Percentiles rank a stretch among this genome's conserved stretches.
phyloP scores from a whole-genome alignment of 2,113 vertebrate species.

The Arvicanthis niloticus region DNA sequence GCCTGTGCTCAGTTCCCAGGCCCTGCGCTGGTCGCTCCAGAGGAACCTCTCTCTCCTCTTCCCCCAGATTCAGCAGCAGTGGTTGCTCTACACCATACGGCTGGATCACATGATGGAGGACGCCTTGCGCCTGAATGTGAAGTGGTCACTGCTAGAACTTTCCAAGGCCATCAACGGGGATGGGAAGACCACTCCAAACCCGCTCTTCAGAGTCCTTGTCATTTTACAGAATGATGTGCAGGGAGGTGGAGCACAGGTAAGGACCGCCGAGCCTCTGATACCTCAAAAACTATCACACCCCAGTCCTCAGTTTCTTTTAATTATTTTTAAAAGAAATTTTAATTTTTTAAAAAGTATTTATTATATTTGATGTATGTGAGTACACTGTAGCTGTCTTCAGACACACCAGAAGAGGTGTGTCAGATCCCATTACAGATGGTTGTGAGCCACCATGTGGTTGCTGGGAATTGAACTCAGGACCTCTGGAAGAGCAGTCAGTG shows the following conservation, averaged over 20 bases:
- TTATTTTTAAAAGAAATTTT: background rate
- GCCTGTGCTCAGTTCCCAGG: background rate
- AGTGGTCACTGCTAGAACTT: slow-evolving; percentile 91
- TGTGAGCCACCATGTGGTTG: too few species aligned
- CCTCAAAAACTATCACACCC: background rate
- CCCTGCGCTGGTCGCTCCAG: background rate
- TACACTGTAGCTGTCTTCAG: too few species aligned
- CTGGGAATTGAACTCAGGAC: too few species aligned
- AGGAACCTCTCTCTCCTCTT: background rate
- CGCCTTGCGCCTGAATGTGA: slow-evolving; percentile 89
- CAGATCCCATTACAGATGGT: too few species aligned
- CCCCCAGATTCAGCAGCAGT: slow-evolving; percentile 91
- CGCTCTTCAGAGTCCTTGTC: slow-evolving; percentile 91
- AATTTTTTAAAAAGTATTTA: background rate
- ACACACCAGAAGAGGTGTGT: too few species aligned
- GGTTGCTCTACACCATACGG: slow-evolving; percentile 87
- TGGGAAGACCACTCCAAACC: slow-evolving; percentile 87
- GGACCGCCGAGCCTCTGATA: background rate
- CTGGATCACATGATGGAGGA: slow-evolving; percentile 91
- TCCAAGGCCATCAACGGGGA: slow-evolving; percentile 92
- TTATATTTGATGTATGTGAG: too few species aligned
- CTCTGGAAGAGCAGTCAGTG: too few species aligned
- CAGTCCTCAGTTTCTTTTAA: background rate
- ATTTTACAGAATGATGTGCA: slow-evolving; percentile 82
- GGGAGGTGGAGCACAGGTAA: slow-evolving; percentile 86